These are phyloP conservation scores for Tokudaia tokunoshimensis DNA, from an alignment of 2,797 vertebrate species.

Conservation along the genomic window DNA sequence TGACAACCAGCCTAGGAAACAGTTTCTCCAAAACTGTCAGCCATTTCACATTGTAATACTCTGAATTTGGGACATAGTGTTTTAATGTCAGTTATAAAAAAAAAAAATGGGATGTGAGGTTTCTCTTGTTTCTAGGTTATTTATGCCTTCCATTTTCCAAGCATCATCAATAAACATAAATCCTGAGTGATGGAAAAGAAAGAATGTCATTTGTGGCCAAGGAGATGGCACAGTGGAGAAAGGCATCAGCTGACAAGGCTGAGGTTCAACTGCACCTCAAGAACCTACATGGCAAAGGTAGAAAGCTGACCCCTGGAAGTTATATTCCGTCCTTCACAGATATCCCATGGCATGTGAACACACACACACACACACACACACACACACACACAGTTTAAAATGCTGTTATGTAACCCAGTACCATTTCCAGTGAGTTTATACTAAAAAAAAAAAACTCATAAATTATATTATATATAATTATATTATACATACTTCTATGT, in stretches of 20 bases:
- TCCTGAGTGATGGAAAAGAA: neutral
- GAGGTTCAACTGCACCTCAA: neutral
- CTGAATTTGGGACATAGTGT: neutral
- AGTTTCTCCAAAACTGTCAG: neutral
- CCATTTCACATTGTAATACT: neutral
- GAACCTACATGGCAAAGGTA: no score
- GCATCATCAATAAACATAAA: conserved; percentile 29
- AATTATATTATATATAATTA: neutral
- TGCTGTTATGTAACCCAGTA: neutral
- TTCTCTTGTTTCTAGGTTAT: neutral
- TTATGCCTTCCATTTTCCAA: conserved; percentile 16
- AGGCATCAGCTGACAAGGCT: neutral
- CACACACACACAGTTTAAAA: neutral
- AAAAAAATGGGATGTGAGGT: neutral
- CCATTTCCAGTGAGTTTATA: neutral
- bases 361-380: neutral
- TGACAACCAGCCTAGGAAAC: neutral
- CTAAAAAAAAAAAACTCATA: neutral
- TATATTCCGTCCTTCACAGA: neutral
- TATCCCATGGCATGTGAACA: no score
- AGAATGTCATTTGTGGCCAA: neutral
- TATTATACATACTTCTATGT: neutral
- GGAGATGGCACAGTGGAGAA: neutral
- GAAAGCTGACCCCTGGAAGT: neutral
- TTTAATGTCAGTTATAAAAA: neutral